Evolutionary conservation across 2,888 invertebrate species (phyloP).

Genomic region (Eucera pruinosa): DNA sequence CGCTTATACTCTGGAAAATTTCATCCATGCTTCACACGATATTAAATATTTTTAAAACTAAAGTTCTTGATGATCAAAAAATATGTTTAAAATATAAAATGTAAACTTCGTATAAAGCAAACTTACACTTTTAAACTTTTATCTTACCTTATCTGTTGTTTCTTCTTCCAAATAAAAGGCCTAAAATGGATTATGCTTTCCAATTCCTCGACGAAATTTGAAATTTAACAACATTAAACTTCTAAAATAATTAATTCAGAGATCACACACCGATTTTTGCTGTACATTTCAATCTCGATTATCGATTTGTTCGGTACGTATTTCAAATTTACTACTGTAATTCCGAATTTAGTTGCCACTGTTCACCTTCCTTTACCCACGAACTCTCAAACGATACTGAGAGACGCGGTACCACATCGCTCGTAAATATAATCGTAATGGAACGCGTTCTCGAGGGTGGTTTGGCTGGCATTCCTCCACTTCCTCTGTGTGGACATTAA

Average conservation of each 20-base stretch:
- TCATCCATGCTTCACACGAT: no score
- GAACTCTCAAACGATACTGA: slow-evolving; percentile 21
- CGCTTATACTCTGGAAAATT: no score
- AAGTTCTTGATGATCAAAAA: no score
- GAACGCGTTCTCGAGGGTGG: not conserved
- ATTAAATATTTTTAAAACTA: no score
- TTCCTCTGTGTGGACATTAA: not conserved
- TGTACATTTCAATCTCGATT: not conserved
- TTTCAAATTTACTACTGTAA: not conserved
- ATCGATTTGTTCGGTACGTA: not conserved
- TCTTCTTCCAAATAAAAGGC: not conserved
- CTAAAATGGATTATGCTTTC: no score
- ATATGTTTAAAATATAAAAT: no score
- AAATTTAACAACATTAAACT: not conserved
- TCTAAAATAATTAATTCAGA: not conserved
- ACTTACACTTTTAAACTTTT: no score
- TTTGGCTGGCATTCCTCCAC: not conserved
- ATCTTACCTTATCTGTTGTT: not conserved
- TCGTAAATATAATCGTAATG: not conserved
- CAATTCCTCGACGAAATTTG: not conserved
- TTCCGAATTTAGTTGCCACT: no score
- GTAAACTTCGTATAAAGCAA: no score
- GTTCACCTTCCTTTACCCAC: not conserved
- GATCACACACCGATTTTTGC: not conserved
- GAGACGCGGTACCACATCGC: not conserved